These are phyloP conservation scores for Patella caerulea DNA, from an alignment of 2,888 invertebrate genomes.

Conservation along the genomic window DNA sequence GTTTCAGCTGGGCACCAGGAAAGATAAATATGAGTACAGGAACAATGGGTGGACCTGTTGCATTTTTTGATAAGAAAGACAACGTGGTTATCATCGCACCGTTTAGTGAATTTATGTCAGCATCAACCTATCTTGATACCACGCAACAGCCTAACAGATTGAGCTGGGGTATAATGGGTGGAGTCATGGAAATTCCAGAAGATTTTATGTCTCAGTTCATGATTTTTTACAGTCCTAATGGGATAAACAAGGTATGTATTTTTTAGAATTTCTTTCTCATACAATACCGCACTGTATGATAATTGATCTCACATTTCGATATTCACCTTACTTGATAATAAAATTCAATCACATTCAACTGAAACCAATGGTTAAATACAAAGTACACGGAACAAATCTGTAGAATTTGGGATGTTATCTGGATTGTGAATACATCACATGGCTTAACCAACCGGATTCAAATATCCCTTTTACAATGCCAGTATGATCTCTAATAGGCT, in stretches of 20 bases:
- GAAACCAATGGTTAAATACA: too few relatives aligned
- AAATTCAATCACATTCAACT: too few relatives aligned
- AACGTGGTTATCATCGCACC: not conserved
- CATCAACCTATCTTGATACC: conserved; percentile 19
- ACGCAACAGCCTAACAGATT: conserved; percentile 21
- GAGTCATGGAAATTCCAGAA: not conserved
- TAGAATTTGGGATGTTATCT: too few relatives aligned
- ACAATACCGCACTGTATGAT: too few relatives aligned
- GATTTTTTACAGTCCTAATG: not conserved
- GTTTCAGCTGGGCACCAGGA: not conserved
- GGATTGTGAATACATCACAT: too few relatives aligned
- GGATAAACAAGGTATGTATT: not conserved
- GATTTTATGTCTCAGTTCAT: not conserved
- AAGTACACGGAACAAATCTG: too few relatives aligned
- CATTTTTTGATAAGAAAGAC: not conserved
- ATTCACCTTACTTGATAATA: too few relatives aligned
- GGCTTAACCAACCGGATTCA: too few relatives aligned
- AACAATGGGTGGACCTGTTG: not conserved
- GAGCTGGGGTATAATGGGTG: not conserved
- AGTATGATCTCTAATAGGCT: conserved; percentile 27
- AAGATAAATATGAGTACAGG: not conserved
- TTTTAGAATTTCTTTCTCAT: not conserved
- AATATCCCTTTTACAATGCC: too few relatives aligned
- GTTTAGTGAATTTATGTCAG: not conserved
- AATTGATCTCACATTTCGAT: too few relatives aligned